Evolutionary conservation across 30 jellyfish, hydroid and myxozoan genomes (phyloP), one percentile per base, ranked within the genome.

Genomic region (Cassiopea xamachana): DNA sequence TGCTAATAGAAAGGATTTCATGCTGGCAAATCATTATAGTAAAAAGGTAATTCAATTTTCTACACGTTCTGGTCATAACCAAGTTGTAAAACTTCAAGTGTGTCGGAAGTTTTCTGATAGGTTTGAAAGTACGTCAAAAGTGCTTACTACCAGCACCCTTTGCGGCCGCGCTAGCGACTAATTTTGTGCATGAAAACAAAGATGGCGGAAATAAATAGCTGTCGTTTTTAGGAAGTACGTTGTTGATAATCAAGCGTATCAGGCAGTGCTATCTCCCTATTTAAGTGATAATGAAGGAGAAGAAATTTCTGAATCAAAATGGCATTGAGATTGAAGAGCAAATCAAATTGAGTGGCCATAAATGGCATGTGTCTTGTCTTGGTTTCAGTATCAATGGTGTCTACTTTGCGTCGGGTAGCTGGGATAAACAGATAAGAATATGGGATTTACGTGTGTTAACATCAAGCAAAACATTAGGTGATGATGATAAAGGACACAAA

Each of bases 381-480:
- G 93, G 82, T 17, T 89, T 94, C 92, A 89, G 96, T 74, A 78
- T 84, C 68, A 94, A 90, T 87, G 98, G 98, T 16, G 87, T 94
- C 12, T 90, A 88, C 70, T 78, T 94, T 48, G 98, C 98, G 1
- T 94, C 98, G 2, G 98, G 97, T 7, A 82, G 97, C 79, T 94
- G 98, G 98, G 98, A 94, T 85, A 94, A 94, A 73, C 83, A 74
- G 13, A 82, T 94, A 12, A 58, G 91, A 68, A 69, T 94, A 1
- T 94, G 98, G 98, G 98, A 94, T 81, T 58, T 94, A 77, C 80
- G 95, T 46, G 87, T 85, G 71, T 64, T 94, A 90, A 97, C 94
- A 17, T 74, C 93, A 48, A 72, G 98, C 0, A 78, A 47, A 55
- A 90, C 79, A 72, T 64, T 93, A 39, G 98, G 98, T 2, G 79